These are phyloP conservation scores for Paramuricea clavata DNA, from an alignment of 92 coral and sea anemone genomes.

Conservation along the genomic window DNA sequence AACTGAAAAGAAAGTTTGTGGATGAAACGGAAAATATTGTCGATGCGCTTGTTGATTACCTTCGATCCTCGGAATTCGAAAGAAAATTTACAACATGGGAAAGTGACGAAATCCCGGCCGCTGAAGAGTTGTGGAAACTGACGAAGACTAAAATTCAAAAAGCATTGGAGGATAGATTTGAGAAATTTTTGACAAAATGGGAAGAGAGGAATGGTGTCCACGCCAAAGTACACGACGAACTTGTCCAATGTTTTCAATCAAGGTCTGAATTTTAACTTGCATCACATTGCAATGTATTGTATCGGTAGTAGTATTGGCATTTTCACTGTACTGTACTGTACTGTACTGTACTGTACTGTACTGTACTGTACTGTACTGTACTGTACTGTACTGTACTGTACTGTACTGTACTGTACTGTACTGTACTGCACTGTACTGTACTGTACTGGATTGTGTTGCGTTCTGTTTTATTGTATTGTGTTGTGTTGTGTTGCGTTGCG, in stretches of 20 bases:
- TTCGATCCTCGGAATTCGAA: slow-evolving; percentile 19
- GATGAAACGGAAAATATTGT: not conserved
- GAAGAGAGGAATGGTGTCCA: slow-evolving; percentile 55
- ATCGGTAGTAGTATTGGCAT: too few species aligned
- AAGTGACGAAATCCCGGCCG: slow-evolving; percentile 37
- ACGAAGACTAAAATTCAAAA: slow-evolving; percentile 18
- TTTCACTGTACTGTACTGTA: too few species aligned
- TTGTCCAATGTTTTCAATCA: slow-evolving; percentile 43
- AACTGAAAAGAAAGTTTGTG: slow-evolving; percentile 5
- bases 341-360: too few species aligned
- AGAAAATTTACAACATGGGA: slow-evolving; percentile 47
- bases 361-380: too few species aligned
- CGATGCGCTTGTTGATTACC: not conserved
- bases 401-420: too few species aligned
- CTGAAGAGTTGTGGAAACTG: slow-evolving; percentile 4
- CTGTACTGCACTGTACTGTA: too few species aligned
- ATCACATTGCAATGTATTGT: too few species aligned
- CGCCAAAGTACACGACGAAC: slow-evolving; percentile 31
- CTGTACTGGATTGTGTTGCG: too few species aligned
- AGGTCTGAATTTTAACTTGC: not conserved
- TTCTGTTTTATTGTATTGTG: too few species aligned
- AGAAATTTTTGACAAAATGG: slow-evolving; percentile 42
- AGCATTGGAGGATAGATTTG: slow-evolving; percentile 14
- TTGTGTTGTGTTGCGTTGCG: too few species aligned
- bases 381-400: too few species aligned